Conservation (phyloP, 1,140 invertebrate species). For the Drosophila sp. region DNA sequence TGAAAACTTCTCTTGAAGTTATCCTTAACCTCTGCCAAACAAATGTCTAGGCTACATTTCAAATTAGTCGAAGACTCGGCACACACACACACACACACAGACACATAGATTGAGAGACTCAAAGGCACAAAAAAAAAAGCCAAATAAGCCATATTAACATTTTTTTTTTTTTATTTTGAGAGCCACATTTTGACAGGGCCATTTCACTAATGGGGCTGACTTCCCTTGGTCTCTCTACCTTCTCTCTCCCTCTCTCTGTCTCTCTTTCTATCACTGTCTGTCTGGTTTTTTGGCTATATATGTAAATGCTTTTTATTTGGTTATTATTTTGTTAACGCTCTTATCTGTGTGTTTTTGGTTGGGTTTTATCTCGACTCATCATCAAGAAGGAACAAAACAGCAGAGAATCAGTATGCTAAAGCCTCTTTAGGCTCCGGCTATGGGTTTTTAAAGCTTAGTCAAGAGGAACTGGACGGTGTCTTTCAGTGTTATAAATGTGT, state of each 20-base stretch:
- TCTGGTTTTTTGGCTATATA: conserved; percentile 47
- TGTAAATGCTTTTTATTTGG: conserved; percentile 78
- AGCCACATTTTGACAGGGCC: conserved; percentile 49
- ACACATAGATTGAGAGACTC: conserved; percentile 20
- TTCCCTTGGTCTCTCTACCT: conserved; percentile 7
- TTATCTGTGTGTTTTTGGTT: conserved; percentile 65
- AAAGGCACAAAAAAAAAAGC: conserved; percentile 32
- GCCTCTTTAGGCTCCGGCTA: conserved; percentile 59
- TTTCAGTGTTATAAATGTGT: conserved; percentile 6
- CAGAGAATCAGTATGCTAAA: conserved; percentile 30
- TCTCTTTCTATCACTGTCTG: conserved; percentile 11
- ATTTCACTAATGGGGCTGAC: conserved; percentile 64
- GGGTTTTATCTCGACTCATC: conserved; percentile 53
- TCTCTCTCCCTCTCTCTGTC: neutral
- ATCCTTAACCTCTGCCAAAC: conserved; percentile 36
- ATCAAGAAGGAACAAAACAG: conserved; percentile 20
- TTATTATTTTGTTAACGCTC: conserved; percentile 77
- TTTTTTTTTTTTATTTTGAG: conserved; percentile 45
- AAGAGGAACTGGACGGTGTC: conserved; percentile 2
- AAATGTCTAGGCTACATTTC: conserved; percentile 44
- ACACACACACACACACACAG: neutral
- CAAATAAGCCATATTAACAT: conserved; percentile 68
- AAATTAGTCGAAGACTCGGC: conserved; percentile 42
- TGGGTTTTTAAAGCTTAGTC: conserved; percentile 64
- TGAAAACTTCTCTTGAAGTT: conserved; percentile 40